Conservation (phyloP, 2,113 vertebrate genomes). For the Cyprinus carpio region DNA sequence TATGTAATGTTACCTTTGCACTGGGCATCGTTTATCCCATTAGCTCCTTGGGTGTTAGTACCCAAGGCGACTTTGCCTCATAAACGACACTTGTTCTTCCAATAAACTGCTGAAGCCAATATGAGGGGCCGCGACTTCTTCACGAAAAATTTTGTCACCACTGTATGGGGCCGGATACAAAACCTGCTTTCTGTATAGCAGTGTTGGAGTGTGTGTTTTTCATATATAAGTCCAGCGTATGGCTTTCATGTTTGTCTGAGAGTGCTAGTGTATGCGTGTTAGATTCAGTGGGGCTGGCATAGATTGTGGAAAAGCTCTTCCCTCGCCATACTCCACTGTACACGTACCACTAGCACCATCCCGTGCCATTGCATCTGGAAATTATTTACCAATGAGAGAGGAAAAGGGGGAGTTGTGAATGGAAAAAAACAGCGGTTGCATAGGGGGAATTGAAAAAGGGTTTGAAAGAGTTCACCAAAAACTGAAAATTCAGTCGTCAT, state of each 20-base stretch:
- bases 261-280: constrained; percentile 16
- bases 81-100: not conserved
- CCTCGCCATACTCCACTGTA: constrained; percentile 33
- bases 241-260: constrained; percentile 6
- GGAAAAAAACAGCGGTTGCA: constrained; percentile 18
- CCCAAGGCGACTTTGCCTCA: not conserved
- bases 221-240: not conserved
- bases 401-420: constrained; percentile 36
- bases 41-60: not conserved
- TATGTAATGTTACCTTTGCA: not conserved
- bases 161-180: constrained; percentile 21
- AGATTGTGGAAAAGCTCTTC: constrained; percentile 54
- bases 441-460: not conserved
- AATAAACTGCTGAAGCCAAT: not conserved
- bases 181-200: constrained; percentile 29
- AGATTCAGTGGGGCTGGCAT: constrained; percentile 48
- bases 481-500: not conserved
- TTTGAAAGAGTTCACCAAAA: constrained; percentile 3
- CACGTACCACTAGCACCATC: constrained; percentile 53
- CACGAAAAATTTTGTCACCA: constrained; percentile 13
- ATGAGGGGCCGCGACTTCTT: not conserved
- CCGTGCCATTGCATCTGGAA: constrained; percentile 57
- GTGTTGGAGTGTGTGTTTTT: not conserved
- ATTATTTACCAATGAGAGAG: constrained; percentile 48
- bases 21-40: not conserved